phyloP scores from a whole-genome alignment of 2,888 invertebrate species.

The Himalopsyche japonica region DNA sequence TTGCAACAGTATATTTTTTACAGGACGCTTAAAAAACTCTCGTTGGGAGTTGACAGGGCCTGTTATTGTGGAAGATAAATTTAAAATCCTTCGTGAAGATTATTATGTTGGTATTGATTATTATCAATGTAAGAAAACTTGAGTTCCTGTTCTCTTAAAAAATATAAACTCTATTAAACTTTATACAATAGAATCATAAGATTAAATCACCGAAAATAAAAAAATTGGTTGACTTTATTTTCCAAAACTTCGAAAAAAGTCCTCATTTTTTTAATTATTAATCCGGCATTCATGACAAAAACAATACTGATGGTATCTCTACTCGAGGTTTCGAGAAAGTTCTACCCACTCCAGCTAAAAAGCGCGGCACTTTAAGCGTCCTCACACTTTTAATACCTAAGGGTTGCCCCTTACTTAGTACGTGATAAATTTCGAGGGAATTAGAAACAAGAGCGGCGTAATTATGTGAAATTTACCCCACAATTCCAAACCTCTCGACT shows the following conservation, averaged over 20 bases:
- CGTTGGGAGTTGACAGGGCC: too few relatives aligned
- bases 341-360: neutral
- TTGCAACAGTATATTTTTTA: too few relatives aligned
- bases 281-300: neutral
- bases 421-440: slow-evolving; percentile 39
- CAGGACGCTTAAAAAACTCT: too few relatives aligned
- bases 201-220: too few relatives aligned
- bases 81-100: too few relatives aligned
- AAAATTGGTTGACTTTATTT: too few relatives aligned
- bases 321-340: neutral
- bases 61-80: too few relatives aligned
- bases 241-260: neutral
- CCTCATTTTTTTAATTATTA: neutral
- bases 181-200: too few relatives aligned
- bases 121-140: too few relatives aligned
- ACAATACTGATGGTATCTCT: neutral
- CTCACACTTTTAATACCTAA: slow-evolving; percentile 36
- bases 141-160: too few relatives aligned
- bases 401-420: slow-evolving; percentile 34
- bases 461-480: slow-evolving; percentile 17
- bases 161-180: too few relatives aligned
- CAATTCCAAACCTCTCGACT: neutral
- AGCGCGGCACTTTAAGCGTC: slow-evolving; percentile 21
- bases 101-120: too few relatives aligned
- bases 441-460: slow-evolving; percentile 34